These are phyloP conservation scores for Sphaerodactylus townsendi DNA, from an alignment of 2,113 vertebrate species.

Conservation along the genomic window DNA sequence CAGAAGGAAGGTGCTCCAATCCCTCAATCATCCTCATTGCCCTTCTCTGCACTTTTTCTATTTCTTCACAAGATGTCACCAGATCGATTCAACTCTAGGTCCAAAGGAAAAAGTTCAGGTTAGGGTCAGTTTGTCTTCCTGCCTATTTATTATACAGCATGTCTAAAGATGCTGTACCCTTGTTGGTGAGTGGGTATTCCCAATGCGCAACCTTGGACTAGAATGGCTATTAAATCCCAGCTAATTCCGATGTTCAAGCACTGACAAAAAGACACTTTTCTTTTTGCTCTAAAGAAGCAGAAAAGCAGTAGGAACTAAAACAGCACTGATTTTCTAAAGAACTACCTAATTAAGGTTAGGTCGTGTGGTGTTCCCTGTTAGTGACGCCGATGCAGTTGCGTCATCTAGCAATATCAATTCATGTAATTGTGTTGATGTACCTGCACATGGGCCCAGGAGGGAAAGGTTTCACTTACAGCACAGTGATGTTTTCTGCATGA, in stretches of 20 bases:
- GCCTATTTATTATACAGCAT: too few species aligned
- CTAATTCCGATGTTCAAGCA: background rate
- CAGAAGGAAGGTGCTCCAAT: too few species aligned
- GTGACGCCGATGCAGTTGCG: background rate
- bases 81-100: too few species aligned
- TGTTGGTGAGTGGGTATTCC: background rate
- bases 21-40: too few species aligned
- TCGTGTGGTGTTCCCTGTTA: background rate
- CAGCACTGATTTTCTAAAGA: background rate
- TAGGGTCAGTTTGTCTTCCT: background rate
- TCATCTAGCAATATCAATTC: background rate
- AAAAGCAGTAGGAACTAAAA: background rate
- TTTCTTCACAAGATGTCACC: too few species aligned
- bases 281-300: too few species aligned
- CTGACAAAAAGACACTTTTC: background rate
- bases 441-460: accelerated
- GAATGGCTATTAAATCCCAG: background rate
- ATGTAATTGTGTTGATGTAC: background rate
- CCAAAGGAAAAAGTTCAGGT: background rate
- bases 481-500: background rate
- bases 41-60: too few species aligned
- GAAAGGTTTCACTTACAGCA: background rate
- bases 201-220: background rate
- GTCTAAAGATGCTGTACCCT: too few species aligned
- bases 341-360: background rate